Percentiles rank a stretch among this genome's conserved stretches.
Conservation (phyloP, 2,113 vertebrate genomes). For the Lasiurus borealis region DNA sequence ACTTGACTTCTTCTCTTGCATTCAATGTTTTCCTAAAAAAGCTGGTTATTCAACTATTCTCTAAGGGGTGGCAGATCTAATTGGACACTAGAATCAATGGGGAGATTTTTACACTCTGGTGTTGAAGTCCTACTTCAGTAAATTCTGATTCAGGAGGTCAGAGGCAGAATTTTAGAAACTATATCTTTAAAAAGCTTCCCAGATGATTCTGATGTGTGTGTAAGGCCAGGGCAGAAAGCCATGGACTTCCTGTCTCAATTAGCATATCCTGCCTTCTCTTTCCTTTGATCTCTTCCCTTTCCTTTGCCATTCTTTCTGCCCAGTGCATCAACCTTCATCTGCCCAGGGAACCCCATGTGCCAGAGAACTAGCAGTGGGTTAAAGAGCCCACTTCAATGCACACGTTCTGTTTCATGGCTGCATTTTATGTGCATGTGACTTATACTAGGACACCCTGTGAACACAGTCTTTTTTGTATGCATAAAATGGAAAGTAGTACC, state of each 20-base stretch:
- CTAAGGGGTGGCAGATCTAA: background rate
- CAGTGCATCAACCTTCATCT: background rate
- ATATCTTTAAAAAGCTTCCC: background rate
- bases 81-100: background rate
- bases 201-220: background rate
- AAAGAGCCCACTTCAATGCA: background rate
- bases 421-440: background rate
- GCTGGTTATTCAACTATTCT: background rate
- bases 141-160: background rate
- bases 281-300: background rate
- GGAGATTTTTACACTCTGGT: background rate
- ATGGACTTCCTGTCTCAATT: background rate
- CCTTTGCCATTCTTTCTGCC: background rate
- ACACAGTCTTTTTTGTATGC: background rate
- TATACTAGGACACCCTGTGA: background rate
- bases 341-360: background rate
- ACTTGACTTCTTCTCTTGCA: background rate
- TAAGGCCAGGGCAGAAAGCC: background rate
- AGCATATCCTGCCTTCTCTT: background rate
- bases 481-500: slow-evolving; percentile 8
- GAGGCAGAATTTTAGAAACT: background rate
- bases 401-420: background rate
- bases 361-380: background rate
- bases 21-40: background rate
- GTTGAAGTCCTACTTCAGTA: background rate